These are phyloP conservation scores for Scolopax bukidnonensis DNA, from an alignment of 2,797 vertebrate genomes.

Conservation along the genomic window DNA sequence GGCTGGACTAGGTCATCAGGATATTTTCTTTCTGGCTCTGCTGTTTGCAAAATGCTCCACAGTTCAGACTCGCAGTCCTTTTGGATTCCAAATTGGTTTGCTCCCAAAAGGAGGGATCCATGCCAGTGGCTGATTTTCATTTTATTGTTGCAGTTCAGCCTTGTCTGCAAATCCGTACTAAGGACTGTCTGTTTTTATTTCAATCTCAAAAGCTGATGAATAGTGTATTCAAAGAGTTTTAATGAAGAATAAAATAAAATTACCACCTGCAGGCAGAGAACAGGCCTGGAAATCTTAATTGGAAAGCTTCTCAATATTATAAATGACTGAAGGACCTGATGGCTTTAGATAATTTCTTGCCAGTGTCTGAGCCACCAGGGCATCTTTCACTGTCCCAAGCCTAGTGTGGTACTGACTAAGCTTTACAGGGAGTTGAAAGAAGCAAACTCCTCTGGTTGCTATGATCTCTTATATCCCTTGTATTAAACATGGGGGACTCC, in stretches of 20 bases:
- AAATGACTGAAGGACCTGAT: background rate
- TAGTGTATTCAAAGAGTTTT: background rate
- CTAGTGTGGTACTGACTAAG: background rate
- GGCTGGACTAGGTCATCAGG: background rate
- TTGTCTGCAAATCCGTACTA: background rate
- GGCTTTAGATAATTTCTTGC: background rate
- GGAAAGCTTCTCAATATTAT: background rate
- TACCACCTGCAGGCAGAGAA: background rate
- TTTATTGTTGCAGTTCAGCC: background rate
- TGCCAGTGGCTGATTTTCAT: background rate
- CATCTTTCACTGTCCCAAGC: background rate
- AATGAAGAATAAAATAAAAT: slow-evolving; percentile 22
- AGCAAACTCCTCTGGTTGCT: background rate
- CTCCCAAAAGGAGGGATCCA: background rate
- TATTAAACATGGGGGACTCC: background rate
- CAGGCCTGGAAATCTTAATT: background rate
- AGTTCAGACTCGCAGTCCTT: background rate
- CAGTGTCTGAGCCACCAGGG: background rate
- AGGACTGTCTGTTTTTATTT: background rate
- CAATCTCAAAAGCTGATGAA: background rate
- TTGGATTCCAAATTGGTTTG: background rate
- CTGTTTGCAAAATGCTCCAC: background rate
- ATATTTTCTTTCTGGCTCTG: background rate
- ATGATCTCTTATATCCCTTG: background rate
- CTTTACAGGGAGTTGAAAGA: background rate